phyloP scores from a whole-genome alignment of 2,888 invertebrate genomes.

The Xylocampa areola region DNA sequence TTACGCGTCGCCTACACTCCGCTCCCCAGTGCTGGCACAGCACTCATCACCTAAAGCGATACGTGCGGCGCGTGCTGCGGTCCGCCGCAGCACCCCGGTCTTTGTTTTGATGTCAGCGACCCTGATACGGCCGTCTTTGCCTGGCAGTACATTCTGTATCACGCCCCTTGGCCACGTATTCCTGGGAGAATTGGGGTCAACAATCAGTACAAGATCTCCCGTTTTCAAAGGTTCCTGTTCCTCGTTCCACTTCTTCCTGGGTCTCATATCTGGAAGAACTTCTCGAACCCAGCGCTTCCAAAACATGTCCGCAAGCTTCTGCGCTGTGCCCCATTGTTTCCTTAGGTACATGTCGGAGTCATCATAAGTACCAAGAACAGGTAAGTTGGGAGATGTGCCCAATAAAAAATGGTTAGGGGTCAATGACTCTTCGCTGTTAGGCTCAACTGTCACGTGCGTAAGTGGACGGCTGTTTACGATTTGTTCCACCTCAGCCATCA shows the following conservation, averaged over 20 bases:
- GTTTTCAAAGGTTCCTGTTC: constrained; percentile 15
- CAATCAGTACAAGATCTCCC: constrained; percentile 21
- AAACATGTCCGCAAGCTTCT: constrained; percentile 34
- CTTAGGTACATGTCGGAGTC: constrained; percentile 24
- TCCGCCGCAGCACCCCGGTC: background rate
- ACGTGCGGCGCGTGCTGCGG: constrained; percentile 5
- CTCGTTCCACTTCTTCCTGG: constrained; percentile 17
- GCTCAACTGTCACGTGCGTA: too few species aligned
- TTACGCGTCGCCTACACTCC: too few species aligned
- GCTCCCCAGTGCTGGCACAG: too few species aligned
- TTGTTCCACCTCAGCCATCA: too few species aligned
- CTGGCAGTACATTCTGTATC: background rate
- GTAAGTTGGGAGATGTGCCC: constrained; percentile 35
- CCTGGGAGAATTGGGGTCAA: constrained; percentile 8
- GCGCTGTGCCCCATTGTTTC: constrained; percentile 37
- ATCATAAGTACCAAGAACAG: too few species aligned
- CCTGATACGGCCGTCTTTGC: constrained; percentile 5
- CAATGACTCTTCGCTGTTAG: constrained; percentile 14
- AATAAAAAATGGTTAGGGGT: constrained; percentile 60
- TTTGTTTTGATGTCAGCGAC: constrained; percentile 1
- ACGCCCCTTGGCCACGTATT: constrained; percentile 5
- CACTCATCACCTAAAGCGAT: constrained; percentile 4
- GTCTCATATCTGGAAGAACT: constrained; percentile 34
- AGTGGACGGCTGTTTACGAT: constrained; percentile 41
- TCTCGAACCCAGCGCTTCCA: constrained; percentile 39